Evolutionary conservation across 2,888 invertebrate genomes (phyloP).

Genomic region (Drosophila yooni): DNA sequence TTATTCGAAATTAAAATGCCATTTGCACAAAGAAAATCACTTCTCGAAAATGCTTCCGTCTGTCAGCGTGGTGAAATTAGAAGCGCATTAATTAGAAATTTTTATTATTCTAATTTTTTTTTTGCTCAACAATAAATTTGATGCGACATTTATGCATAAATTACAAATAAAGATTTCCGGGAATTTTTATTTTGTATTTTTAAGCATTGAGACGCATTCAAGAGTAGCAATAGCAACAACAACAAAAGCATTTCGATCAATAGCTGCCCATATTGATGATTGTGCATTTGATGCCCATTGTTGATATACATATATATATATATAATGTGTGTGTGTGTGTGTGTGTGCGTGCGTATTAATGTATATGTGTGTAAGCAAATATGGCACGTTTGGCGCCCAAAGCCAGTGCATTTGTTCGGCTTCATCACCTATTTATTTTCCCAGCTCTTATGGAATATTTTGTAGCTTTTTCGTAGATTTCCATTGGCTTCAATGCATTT

Average conservation of each 20-base stretch:
- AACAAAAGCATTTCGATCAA: constrained; percentile 39
- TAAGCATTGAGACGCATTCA: constrained; percentile 24
- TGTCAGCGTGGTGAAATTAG: constrained; percentile 74
- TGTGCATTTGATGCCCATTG: constrained; percentile 61
- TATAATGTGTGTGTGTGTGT: not conserved
- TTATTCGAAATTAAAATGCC: constrained; percentile 75
- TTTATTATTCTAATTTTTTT: constrained; percentile 66
- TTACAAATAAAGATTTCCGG: constrained; percentile 70
- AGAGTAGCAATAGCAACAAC: constrained; percentile 16
- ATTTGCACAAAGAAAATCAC: constrained; percentile 63
- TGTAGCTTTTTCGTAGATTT: constrained; percentile 26
- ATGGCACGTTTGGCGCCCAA: constrained; percentile 23
- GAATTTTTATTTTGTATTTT: constrained; percentile 47
- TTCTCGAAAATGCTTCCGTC: constrained; percentile 66
- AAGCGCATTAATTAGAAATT: constrained; percentile 79
- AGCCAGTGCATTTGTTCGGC: constrained; percentile 61
- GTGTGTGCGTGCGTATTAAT: constrained; percentile 15
- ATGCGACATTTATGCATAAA: constrained; percentile 74
- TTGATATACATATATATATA: not conserved
- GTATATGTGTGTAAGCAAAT: constrained; percentile 26
- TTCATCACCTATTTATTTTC: constrained; percentile 54
- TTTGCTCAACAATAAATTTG: constrained; percentile 62
- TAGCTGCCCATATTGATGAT: constrained; percentile 48
- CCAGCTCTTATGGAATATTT: constrained; percentile 36
- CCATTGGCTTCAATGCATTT: constrained; percentile 7